These are phyloP conservation scores for Lysiphlebus fabarum DNA, from an alignment of 1,140 invertebrate genomes.

Conservation along the genomic window DNA sequence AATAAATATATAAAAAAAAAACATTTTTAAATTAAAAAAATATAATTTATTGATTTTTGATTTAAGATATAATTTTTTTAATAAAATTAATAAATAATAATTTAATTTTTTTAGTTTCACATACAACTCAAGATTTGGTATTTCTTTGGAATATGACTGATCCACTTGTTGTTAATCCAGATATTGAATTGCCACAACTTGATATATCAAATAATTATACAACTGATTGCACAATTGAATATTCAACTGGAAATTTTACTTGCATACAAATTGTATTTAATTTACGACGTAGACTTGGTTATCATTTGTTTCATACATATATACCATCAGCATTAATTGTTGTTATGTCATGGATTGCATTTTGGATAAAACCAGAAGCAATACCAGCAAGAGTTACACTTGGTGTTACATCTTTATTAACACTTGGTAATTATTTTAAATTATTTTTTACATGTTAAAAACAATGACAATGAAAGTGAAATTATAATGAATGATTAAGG, in stretches of 20 bases:
- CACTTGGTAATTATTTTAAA: constrained; percentile 67
- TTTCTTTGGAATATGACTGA: constrained; percentile 88
- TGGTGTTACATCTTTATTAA: constrained; percentile 79
- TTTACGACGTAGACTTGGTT: constrained; percentile 75
- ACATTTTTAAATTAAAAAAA: background rate
- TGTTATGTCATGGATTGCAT: constrained; percentile 91
- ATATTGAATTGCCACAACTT: constrained; percentile 82
- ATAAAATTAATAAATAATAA: background rate
- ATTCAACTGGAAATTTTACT: constrained; percentile 86
- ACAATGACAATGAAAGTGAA: too few species aligned
- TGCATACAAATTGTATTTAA: constrained; percentile 84
- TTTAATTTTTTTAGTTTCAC: constrained; percentile 64
- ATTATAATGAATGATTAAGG: background rate
- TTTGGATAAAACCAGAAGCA: constrained; percentile 90
- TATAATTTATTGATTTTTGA: background rate
- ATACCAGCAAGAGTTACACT: constrained; percentile 79
- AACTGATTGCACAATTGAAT: constrained; percentile 83
- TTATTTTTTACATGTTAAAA: too few species aligned
- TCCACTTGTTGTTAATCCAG: constrained; percentile 79
- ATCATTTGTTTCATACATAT: constrained; percentile 88
- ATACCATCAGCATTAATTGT: constrained; percentile 87
- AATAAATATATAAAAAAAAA: background rate
- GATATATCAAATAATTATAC: constrained; percentile 86
- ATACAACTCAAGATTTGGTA: constrained; percentile 78
- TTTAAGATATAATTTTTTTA: background rate